phyloP scores from a whole-genome alignment of 1,140 invertebrate species.

The Trinorchestia longiramus region DNA sequence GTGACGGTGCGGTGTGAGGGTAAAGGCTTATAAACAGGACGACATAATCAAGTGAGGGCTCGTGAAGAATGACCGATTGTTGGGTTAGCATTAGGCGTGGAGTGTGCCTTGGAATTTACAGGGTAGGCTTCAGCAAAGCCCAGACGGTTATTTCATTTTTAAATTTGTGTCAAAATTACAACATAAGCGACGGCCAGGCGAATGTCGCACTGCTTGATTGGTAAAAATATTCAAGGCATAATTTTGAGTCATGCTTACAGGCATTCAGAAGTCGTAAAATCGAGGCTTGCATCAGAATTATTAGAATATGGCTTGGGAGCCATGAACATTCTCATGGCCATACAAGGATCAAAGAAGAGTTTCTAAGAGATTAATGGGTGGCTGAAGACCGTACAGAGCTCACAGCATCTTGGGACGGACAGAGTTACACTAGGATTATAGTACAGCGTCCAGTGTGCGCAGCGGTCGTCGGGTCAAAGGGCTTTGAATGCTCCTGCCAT shows the following conservation, averaged over 20 bases:
- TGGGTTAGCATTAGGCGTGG: background rate
- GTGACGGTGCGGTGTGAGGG: background rate
- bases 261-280: constrained; percentile 12
- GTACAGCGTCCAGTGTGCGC: background rate
- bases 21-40: constrained; percentile 29
- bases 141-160: background rate
- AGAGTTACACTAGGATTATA: background rate
- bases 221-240: background rate
- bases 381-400: background rate
- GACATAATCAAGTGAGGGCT: constrained; percentile 43
- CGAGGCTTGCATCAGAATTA: background rate
- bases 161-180: background rate
- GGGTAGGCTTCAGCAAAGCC: background rate
- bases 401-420: background rate
- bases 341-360: background rate
- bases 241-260: background rate
- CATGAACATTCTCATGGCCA: constrained; percentile 25
- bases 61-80: constrained; percentile 32
- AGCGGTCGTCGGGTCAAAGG: constrained; percentile 38
- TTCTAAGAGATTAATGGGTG: constrained; percentile 33
- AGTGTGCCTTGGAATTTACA: background rate
- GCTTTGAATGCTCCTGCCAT: constrained; percentile 49
- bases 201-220: constrained; percentile 1
- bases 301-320: constrained; percentile 1
- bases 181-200: background rate